Conservation (phyloP, 2,888 invertebrate genomes). For the Pterostichus madidus region DNA sequence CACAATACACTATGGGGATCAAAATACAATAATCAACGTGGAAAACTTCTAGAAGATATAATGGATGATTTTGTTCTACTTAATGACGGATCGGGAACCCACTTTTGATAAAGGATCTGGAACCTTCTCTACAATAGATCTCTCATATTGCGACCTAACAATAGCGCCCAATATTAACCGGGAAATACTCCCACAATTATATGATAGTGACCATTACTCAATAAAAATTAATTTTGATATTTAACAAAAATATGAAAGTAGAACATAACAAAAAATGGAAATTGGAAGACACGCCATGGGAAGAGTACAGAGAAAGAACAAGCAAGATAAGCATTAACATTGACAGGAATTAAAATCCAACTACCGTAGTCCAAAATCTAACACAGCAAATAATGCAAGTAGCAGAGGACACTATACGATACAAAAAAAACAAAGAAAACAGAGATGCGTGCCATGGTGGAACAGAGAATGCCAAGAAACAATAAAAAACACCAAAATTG, state of each 20-base stretch:
- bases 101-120: constrained; percentile 16
- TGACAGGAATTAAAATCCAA: not conserved
- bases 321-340: not conserved
- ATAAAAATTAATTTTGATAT: constrained; percentile 27
- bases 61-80: constrained; percentile 17
- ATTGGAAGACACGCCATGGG: not conserved
- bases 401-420: constrained; percentile 10
- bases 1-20: constrained; percentile 39
- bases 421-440: constrained; percentile 10
- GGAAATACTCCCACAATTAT: constrained; percentile 24
- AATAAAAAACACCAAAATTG: not conserved
- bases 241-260: not conserved
- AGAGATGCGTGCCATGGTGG: constrained; percentile 11
- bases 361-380: not conserved
- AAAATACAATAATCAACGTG: not conserved
- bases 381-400: constrained; percentile 1
- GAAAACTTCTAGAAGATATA: constrained; percentile 15
- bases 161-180: constrained; percentile 9
- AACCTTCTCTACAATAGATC: constrained; percentile 24
- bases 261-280: not conserved
- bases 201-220: constrained; percentile 30
- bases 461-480: constrained; percentile 18
- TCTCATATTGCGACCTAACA: constrained; percentile 5
- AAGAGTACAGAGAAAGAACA: not conserved
- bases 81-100: constrained; percentile 29